Evolutionary conservation across 2,888 invertebrate species (phyloP).

Genomic region (Pelosia muscerda): DNA sequence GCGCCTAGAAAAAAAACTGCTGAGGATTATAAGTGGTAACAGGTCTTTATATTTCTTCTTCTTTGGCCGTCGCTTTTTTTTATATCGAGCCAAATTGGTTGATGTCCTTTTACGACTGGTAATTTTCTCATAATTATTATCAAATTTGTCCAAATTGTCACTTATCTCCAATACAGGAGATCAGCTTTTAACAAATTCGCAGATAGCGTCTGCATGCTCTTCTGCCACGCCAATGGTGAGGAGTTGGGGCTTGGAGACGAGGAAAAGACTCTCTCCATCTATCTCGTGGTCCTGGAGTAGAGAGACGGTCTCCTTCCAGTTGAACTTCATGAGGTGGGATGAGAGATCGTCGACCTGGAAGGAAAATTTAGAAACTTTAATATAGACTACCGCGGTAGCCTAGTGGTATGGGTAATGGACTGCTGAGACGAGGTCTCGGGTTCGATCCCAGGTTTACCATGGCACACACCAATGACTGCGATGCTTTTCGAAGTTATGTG

Average conservation of each 20-base stretch:
- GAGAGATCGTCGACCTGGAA: conserved; percentile 68
- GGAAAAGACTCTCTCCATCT: conserved; percentile 75
- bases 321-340: conserved; percentile 61
- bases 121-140: background rate
- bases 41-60: too few species aligned
- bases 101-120: too few species aligned
- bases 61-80: too few species aligned
- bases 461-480: too few species aligned
- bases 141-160: background rate
- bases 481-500: too few species aligned
- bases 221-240: conserved; percentile 73
- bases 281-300: conserved; percentile 77
- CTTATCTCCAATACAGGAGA: background rate
- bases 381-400: too few species aligned
- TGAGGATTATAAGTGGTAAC: too few species aligned
- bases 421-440: too few species aligned
- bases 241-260: conserved; percentile 73
- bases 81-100: too few species aligned
- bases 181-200: conserved; percentile 68
- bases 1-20: too few species aligned
- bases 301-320: conserved; percentile 72
- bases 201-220: conserved; percentile 69
- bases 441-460: too few species aligned
- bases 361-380: background rate
- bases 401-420: too few species aligned